Percentiles rank a stretch among this genome's conserved stretches.
These are phyloP conservation scores for Rhingia rostrata DNA, from an alignment of 2,888 invertebrate species.

Conservation along the genomic window DNA sequence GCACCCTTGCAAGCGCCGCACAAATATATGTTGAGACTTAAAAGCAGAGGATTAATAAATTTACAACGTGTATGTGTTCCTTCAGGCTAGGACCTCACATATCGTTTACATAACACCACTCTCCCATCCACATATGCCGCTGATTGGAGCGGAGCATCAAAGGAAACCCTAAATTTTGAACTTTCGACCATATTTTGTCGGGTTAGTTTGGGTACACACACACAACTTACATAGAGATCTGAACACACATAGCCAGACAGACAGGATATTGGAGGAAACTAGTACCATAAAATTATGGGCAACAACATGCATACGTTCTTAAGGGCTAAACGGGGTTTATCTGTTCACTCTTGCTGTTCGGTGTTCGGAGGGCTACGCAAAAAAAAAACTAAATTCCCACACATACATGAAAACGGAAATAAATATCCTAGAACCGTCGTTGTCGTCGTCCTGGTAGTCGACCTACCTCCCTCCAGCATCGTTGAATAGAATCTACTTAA, in stretches of 20 bases:
- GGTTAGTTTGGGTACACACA: not conserved
- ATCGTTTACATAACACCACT: not conserved
- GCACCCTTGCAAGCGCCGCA: constrained; percentile 58
- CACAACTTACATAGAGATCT: not conserved
- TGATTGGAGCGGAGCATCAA: constrained; percentile 5
- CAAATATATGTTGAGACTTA: constrained; percentile 55
- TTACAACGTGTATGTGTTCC: constrained; percentile 38
- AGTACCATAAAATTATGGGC: constrained; percentile 67
- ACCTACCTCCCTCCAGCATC: not conserved
- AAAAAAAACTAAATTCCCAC: constrained; percentile 15
- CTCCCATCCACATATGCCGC: not conserved
- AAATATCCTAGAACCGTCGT: constrained; percentile 25
- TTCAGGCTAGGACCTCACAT: constrained; percentile 8
- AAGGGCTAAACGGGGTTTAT: constrained; percentile 46
- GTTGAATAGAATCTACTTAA: constrained; percentile 66
- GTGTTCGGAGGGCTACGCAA: constrained; percentile 37
- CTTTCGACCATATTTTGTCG: constrained; percentile 47
- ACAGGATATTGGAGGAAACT: constrained; percentile 71
- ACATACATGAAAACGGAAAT: constrained; percentile 27
- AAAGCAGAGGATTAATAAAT: constrained; percentile 58
- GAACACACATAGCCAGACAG: not conserved
- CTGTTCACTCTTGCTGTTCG: constrained; percentile 19
- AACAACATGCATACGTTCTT: constrained; percentile 34
- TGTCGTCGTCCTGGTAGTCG: constrained; percentile 24
- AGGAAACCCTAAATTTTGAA: constrained; percentile 64